phyloP scores from a whole-genome alignment of 2,888 invertebrate species.

The Parelbella ahira region DNA sequence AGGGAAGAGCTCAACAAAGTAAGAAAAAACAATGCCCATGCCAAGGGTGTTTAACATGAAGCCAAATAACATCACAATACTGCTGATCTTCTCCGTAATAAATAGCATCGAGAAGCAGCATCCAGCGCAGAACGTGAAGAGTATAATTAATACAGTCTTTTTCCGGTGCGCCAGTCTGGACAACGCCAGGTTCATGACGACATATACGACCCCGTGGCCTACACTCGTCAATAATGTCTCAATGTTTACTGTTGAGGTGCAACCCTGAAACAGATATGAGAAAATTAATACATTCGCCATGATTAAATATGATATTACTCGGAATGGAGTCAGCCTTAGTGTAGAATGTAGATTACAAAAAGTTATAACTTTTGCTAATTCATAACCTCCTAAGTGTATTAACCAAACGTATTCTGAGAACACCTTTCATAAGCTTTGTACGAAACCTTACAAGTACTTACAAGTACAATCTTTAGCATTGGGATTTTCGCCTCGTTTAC shows the following conservation, averaged over 20 bases:
- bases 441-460: too few relatives aligned
- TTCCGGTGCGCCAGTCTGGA: slow-evolving; percentile 40
- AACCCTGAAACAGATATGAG: slow-evolving; percentile 3
- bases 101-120: slow-evolving; percentile 36
- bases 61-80: slow-evolving; percentile 44
- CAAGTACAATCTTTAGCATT: too few relatives aligned
- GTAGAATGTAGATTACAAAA: too few relatives aligned
- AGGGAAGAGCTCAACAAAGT: slow-evolving; percentile 49
- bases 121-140: slow-evolving; percentile 34
- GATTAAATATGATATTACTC: too few relatives aligned
- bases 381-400: too few relatives aligned
- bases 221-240: slow-evolving; percentile 32
- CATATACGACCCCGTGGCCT: slow-evolving; percentile 37
- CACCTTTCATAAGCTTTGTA: too few relatives aligned
- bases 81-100: slow-evolving; percentile 34
- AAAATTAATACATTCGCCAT: too few relatives aligned
- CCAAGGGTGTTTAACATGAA: slow-evolving; percentile 38
- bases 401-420: too few relatives aligned
- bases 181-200: slow-evolving; percentile 37
- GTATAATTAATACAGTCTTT: slow-evolving; percentile 36
- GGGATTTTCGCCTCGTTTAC: too few relatives aligned
- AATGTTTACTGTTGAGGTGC: background rate
- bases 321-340: too few relatives aligned
- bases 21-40: slow-evolving; percentile 44
- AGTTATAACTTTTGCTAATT: too few relatives aligned